A percentile compares a stretch with the other conserved stretches of the same genome.
phyloP scores from a whole-genome alignment of 1,140 invertebrate species.

The Brachionus koreanus region DNA sequence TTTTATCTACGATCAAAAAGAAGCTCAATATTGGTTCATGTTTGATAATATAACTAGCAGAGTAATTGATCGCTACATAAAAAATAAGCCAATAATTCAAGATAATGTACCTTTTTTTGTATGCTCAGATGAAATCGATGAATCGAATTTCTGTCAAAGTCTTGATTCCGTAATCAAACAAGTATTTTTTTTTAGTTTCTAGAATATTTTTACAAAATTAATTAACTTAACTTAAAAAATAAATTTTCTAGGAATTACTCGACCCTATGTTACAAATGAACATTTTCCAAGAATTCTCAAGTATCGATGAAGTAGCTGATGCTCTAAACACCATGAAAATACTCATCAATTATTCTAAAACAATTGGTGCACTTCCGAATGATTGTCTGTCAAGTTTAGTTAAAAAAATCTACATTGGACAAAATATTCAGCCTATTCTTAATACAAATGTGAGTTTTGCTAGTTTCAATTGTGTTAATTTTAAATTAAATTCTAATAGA shows the following conservation, averaged over 20 bases:
- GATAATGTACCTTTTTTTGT: background rate
- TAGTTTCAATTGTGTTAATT: background rate
- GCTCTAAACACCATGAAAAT: slow-evolving; percentile 4
- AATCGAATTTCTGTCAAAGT: background rate
- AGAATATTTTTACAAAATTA: background rate
- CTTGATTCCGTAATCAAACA: background rate
- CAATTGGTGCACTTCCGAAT: background rate
- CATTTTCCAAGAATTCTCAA: background rate
- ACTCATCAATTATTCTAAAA: slow-evolving; percentile 19
- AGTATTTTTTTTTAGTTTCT: slow-evolving; percentile 25
- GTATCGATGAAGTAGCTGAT: background rate
- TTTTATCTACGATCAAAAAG: slow-evolving; percentile 24
- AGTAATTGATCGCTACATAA: background rate
- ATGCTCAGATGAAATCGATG: slow-evolving; percentile 3
- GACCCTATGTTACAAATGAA: background rate
- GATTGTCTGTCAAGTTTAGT: background rate
- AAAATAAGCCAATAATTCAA: background rate
- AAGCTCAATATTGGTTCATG: background rate
- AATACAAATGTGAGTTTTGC: background rate
- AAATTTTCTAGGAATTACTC: background rate
- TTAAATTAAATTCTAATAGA: background rate
- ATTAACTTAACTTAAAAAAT: background rate
- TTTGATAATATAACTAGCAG: background rate
- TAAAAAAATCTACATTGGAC: background rate
- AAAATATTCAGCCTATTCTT: background rate